A percentile compares a stretch with the other conserved stretches of the same genome.
phyloP scores from a whole-genome alignment of 2,113 vertebrate species.

The Platycercus adscitus region DNA sequence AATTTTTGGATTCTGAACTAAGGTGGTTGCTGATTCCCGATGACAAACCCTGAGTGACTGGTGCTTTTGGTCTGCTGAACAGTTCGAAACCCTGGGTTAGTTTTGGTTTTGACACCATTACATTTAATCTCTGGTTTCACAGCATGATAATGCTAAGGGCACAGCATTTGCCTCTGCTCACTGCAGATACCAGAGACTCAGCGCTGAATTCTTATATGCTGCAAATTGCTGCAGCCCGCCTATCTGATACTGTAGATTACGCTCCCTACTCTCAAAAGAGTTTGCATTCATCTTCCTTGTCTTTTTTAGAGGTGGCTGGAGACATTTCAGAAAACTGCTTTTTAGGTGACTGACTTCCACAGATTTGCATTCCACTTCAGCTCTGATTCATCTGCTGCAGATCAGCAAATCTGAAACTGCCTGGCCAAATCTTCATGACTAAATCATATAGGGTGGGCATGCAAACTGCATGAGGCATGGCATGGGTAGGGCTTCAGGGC shows the following conservation, averaged over 20 bases:
- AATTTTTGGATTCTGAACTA: not conserved
- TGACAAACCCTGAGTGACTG: not conserved
- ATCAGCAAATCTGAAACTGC: not conserved
- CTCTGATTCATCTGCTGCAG: not conserved
- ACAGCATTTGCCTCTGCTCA: not conserved
- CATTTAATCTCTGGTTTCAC: not conserved
- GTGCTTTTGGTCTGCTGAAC: not conserved
- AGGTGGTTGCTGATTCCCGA: not conserved
- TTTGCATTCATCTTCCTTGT: not conserved
- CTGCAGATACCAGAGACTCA: not conserved
- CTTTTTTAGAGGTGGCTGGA: not conserved
- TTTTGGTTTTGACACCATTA: not conserved
- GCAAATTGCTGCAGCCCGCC: not conserved
- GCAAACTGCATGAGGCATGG: not conserved
- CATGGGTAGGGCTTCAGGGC: not conserved
- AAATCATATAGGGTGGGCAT: not conserved
- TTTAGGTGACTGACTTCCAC: not conserved
- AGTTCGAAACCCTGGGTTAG: not conserved
- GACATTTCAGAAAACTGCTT: not conserved
- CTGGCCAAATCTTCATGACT: not conserved
- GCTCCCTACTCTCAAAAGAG: not conserved
- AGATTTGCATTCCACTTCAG: not conserved
- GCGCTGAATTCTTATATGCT: not conserved
- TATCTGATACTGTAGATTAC: not conserved
- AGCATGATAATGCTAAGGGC: not conserved